phyloP scores from a whole-genome alignment of 2,797 vertebrate genomes.

The Australoheros facetus region DNA sequence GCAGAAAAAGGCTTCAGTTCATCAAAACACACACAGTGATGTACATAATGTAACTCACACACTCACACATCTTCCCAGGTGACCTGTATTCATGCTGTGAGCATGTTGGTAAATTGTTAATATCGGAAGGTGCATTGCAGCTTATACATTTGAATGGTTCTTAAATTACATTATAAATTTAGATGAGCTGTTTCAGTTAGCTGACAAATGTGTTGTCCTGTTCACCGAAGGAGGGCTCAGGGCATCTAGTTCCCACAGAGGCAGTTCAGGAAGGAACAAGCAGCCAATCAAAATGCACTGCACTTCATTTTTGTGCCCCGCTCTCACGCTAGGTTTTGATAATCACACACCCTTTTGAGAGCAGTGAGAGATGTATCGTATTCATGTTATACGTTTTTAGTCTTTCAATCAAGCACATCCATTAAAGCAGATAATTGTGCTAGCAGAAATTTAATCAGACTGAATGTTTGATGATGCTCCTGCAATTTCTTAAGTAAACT shows the following conservation, averaged over 20 bases:
- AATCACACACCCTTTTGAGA: constrained; percentile 24
- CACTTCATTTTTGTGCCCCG: constrained; percentile 25
- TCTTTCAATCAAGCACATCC: constrained; percentile 67
- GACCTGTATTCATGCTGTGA: constrained; percentile 53
- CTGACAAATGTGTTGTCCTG: constrained; percentile 76
- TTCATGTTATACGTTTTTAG: constrained; percentile 34
- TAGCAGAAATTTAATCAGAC: constrained; percentile 68
- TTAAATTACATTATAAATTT: constrained; percentile 85
- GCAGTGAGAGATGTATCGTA: not conserved
- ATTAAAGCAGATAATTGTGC: constrained; percentile 69
- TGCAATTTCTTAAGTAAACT: constrained; percentile 74
- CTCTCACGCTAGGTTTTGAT: constrained; percentile 15
- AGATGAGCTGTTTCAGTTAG: constrained; percentile 77
- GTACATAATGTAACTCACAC: constrained; percentile 23
- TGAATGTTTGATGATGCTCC: constrained; percentile 72
- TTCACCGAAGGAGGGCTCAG: constrained; percentile 42
- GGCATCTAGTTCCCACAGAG: constrained; percentile 30
- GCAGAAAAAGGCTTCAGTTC: constrained; percentile 20
- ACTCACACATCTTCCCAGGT: constrained; percentile 44
- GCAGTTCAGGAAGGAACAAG: constrained; percentile 16
- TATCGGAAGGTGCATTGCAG: constrained; percentile 67
- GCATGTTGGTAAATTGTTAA: constrained; percentile 73
- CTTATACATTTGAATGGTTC: constrained; percentile 79
- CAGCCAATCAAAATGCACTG: constrained; percentile 48
- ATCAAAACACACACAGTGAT: constrained; percentile 43